Percentiles rank a stretch among this genome's conserved stretches.
phyloP scores from a whole-genome alignment of 23 tunicate genomes.

The Phallusia fumigata region DNA sequence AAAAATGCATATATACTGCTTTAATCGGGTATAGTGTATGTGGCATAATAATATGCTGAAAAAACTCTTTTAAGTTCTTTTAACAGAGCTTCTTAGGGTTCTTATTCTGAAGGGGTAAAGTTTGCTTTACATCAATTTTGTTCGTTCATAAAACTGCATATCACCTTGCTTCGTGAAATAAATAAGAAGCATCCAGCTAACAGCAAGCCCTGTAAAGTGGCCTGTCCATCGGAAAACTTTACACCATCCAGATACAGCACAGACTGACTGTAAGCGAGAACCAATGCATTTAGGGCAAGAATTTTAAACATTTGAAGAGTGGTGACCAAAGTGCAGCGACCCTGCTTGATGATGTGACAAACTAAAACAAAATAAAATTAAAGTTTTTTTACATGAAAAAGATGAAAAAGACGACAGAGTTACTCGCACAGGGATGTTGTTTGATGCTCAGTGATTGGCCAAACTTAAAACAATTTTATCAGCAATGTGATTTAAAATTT shows the following conservation, averaged over 20 bases:
- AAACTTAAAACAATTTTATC: neutral
- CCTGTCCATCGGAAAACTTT: conserved; percentile 96
- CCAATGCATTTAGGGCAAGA: conserved; percentile 86
- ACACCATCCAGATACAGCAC: conserved; percentile 95
- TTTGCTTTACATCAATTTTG: too few relatives aligned
- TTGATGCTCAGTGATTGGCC: neutral
- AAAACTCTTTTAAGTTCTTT: neutral
- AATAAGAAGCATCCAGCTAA: conserved; percentile 98
- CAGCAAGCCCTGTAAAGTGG: conserved; percentile 90
- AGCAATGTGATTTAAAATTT: too few relatives aligned
- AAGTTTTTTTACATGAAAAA: too few relatives aligned
- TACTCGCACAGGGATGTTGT: too few relatives aligned
- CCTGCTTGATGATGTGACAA: conserved; percentile 98
- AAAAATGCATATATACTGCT: too few relatives aligned
- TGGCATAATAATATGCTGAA: too few relatives aligned
- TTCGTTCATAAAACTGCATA: neutral
- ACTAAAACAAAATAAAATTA: conserved; percentile 27
- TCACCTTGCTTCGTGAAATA: conserved; percentile 92
- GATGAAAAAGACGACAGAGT: too few relatives aligned
- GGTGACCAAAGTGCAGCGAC: conserved; percentile 96
- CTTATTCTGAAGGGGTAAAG: neutral
- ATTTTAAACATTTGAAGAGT: conserved; percentile 98
- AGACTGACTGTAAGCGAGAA: conserved; percentile 93
- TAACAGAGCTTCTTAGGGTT: neutral
- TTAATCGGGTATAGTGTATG: too few relatives aligned